Evolutionary conservation across 1,140 invertebrate genomes (phyloP).

Genomic region (Anthonomus grandis): DNA sequence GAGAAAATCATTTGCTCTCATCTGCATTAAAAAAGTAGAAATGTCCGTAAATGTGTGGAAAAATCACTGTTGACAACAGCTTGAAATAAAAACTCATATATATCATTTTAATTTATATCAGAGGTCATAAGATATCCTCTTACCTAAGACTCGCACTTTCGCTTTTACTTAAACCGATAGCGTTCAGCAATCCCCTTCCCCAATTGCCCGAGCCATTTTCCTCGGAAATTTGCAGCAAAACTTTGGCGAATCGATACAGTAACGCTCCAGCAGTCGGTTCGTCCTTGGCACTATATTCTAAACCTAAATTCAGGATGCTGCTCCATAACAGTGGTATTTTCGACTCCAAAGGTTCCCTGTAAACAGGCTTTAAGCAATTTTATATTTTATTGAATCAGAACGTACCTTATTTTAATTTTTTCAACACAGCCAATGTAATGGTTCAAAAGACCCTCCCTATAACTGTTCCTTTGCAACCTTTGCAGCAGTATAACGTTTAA

Average conservation of each 20-base stretch:
- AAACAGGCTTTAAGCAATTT: neutral
- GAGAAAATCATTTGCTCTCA: too few species aligned
- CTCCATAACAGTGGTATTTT: conserved; percentile 45
- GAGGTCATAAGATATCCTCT: conserved; percentile 1
- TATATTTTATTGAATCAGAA: neutral
- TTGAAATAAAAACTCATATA: too few species aligned
- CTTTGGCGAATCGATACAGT: conserved; percentile 41
- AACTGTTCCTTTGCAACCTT: conserved; percentile 30
- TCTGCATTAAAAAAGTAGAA: too few species aligned
- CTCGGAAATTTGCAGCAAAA: conserved; percentile 38
- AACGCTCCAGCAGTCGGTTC: conserved; percentile 33
- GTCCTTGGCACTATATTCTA: conserved; percentile 35
- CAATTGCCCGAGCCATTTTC: conserved; percentile 37
- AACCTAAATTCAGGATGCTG: conserved; percentile 36
- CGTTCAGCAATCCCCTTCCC: conserved; percentile 42
- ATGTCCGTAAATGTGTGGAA: too few species aligned
- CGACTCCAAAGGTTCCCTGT: conserved; percentile 37
- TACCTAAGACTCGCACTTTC: conserved; percentile 36
- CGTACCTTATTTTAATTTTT: conserved; percentile 43
- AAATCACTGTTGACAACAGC: too few species aligned
- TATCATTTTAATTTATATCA: too few species aligned
- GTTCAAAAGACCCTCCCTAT: conserved; percentile 37
- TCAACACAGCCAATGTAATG: conserved; percentile 39
- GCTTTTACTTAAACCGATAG: conserved; percentile 42
- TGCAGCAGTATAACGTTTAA: conserved; percentile 44